Evolutionary conservation across 1,140 invertebrate species (phyloP), one percentile per base, ranked within the genome.

Genomic region (Hormaphis cornu): DNA sequence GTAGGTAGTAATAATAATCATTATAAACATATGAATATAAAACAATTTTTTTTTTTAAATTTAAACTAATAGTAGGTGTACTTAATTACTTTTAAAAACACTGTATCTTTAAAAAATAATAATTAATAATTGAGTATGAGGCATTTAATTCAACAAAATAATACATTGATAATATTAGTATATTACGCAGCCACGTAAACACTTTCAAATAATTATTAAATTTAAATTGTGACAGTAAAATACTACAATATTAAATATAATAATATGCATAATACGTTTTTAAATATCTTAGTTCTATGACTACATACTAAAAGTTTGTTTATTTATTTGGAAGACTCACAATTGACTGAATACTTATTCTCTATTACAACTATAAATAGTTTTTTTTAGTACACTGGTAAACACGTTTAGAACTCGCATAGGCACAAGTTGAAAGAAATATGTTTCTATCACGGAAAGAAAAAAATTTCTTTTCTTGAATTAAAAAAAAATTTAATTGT

Each of bases 11-110:
- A 50, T 58, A 56, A 16, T 33, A 35, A 52, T 52, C 16, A 52
- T 37, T 24, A 58, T 40, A 58, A 58, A 58, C 54, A 58, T 58
- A 58, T 58, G 54, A 58, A 58, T 40, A 58, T 16, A 58, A 58
- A 58, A 37, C 33, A 37, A 37, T 58, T 40, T 7, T 53, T 40
- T 42, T 6, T 42, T 42, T 3, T 58, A 24, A 37, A 58, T 37
- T 58, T 7, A 37, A 58, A 58, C 54, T 58, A 58, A 33, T 24
- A n/a, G n/a, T n/a, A n/a, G n/a, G n/a, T 22, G 16, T 35, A 22
- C 26, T 30, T 53, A n/a, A 53, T 28, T 28, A n/a, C n/a, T n/a
- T n/a, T n/a, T 33, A 33, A 33, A 33, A 33, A 33, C 30, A 33
- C 9, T 33, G 9, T 33, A 6, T 33, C 9, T 33, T 33, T 33